Conservation (phyloP, 2,888 invertebrate species). For the Acanthosepion lycidas region DNA sequence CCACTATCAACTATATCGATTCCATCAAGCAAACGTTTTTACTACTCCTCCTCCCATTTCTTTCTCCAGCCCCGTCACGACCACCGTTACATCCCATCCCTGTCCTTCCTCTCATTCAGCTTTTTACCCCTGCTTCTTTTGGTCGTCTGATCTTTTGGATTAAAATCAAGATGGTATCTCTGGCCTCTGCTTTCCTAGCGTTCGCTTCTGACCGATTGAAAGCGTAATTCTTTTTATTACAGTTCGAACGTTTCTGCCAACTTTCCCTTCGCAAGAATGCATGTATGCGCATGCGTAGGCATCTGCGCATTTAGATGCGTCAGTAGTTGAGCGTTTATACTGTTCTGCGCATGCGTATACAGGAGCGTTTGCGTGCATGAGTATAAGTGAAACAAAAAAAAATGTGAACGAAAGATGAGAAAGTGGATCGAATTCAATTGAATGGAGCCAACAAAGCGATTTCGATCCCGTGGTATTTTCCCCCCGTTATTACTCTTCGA, state of each 20-base stretch:
- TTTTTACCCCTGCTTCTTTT: not conserved
- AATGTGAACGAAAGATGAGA: no score
- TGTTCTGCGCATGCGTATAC: not conserved
- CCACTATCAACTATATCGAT: not conserved
- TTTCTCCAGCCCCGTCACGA: accelerated
- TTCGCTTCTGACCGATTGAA: not conserved
- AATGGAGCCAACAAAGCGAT: no score
- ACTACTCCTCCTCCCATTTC: not conserved
- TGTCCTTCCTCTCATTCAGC: no score
- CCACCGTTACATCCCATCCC: not conserved
- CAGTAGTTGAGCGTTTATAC: not conserved
- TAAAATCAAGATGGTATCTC: slow-evolving; percentile 21
- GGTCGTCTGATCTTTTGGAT: not conserved
- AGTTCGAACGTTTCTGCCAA: not conserved
- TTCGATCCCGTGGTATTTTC: no score
- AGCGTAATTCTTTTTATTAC: slow-evolving; percentile 33
- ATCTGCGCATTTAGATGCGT: not conserved
- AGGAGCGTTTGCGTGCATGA: no score
- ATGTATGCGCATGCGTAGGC: not conserved
- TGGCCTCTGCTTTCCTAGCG: not conserved
- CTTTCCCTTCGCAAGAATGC: not conserved
- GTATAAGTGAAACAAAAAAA: no score
- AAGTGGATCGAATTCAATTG: no score
- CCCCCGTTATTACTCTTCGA: no score
- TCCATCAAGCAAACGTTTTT: not conserved